Base-by-base conservation (phyloP, 2,888 invertebrate genomes). In the Loripinus fragilis region DNA sequence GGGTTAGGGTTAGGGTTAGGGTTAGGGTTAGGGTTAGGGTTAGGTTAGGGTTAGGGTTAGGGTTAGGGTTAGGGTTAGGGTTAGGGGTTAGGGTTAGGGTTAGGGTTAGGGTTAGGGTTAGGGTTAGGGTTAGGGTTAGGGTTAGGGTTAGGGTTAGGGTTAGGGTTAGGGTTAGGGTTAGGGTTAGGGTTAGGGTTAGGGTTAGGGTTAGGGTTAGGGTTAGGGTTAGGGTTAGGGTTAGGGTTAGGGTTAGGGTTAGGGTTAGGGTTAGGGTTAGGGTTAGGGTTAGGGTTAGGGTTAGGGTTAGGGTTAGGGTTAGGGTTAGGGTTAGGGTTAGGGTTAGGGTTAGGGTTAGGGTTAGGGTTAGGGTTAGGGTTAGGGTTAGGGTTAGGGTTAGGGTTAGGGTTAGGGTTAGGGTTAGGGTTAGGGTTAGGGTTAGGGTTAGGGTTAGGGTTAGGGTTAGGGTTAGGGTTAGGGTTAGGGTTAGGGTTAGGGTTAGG, bases 291-390 rank as follows among this genome's bases (percentile, higher is more conserved):
- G 80, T 83, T 83, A 77, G n/a, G 77, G 82, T 83, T 80, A 74
- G 86, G 87, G 76, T 78, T 78, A 71, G 80, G 83, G 76, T 78
- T 78, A 76, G 80, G 83, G 78, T 84, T 86, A 74, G 81, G 87
- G 80, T 80, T 80, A 75, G 80, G 85, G 77, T 83, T 81, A 76
- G 76, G 86, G 84, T 76, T 83, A 67, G 73, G 83, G 80, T 77
- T 80, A 60, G n/a, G 72, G 86, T 77, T 84, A 78, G 76, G 82
- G 83, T 77, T 81, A 78, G 72, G 82, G 81, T 55, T 55, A 55
- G 55, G 55, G 55, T 55, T 55, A 55, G n/a, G 55, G 55, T 7
- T 55, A 17, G 20, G 55, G 74, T 23, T 45, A 38, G 55, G 52
- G 55, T 52, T 71, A 55, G 70, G 71, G 55, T 23, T 55, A 68